These are phyloP conservation scores for Pocillopora damicornis DNA, from an alignment of 64 coral and sea anemone species.

Conservation along the genomic window DNA sequence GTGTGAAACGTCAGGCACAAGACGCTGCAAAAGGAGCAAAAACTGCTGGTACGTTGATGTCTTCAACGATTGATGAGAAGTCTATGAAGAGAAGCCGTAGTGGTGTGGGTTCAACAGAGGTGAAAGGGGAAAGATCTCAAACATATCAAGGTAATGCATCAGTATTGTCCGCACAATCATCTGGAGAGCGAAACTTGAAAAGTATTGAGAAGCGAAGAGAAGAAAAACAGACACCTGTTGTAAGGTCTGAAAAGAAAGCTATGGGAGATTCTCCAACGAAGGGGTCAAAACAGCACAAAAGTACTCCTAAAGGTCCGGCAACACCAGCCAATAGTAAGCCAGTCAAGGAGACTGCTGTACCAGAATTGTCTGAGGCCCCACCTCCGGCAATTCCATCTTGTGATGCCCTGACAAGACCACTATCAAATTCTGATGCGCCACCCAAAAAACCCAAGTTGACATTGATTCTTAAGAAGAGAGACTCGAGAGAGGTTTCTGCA, in stretches of 20 bases:
- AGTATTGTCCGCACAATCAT: not conserved
- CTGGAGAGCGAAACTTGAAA: not conserved
- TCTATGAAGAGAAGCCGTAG: not conserved
- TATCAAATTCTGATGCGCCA: not conserved
- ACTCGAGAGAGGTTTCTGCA: not conserved
- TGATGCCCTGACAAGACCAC: not conserved
- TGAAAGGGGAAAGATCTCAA: not conserved
- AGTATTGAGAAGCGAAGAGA: not conserved
- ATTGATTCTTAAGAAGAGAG: conserved; percentile 13
- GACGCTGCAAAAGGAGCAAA: not conserved
- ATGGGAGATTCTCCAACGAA: not conserved
- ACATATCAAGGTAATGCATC: not conserved
- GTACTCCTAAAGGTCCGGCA: not conserved
- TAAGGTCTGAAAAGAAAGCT: not conserved
- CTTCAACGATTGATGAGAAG: not conserved
- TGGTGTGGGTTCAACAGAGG: not conserved
- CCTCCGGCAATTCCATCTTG: conserved; percentile 6
- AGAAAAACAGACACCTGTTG: not conserved
- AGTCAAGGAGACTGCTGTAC: not conserved
- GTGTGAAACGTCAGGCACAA: not conserved
- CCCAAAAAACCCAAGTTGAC: conserved; percentile 28
- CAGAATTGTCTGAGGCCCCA: conserved; percentile 5
- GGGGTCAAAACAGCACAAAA: not conserved
- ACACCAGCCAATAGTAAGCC: not conserved
- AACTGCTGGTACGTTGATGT: not conserved